These are phyloP conservation scores for Guaruba guarouba DNA, from an alignment of 2,113 vertebrate genomes.

Conservation along the genomic window DNA sequence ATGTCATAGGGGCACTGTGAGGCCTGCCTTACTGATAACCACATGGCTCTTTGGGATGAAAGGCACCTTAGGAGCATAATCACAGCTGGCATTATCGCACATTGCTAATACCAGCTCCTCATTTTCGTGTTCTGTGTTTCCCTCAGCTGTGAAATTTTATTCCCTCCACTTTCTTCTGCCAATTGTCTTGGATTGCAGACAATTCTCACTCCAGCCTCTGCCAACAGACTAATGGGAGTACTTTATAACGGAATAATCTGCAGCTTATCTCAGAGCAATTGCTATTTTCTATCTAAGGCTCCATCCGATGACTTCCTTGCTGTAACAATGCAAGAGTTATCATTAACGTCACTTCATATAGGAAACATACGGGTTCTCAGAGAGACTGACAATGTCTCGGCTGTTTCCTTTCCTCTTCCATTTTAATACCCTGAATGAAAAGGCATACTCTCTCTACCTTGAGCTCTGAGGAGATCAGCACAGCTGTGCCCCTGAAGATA, in stretches of 20 bases:
- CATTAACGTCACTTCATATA: background rate
- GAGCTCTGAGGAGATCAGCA: background rate
- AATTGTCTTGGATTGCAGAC: slow-evolving; percentile 48
- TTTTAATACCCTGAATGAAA: background rate
- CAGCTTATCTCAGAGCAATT: background rate
- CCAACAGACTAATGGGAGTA: slow-evolving; percentile 22
- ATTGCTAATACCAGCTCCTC: background rate
- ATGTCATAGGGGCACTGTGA: background rate
- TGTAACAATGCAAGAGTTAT: background rate
- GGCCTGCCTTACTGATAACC: background rate
- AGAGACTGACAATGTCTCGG: background rate
- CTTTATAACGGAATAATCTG: background rate
- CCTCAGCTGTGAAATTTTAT: slow-evolving; percentile 29
- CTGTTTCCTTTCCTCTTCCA: background rate
- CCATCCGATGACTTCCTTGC: background rate
- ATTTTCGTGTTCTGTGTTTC: background rate
- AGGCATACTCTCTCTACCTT: background rate
- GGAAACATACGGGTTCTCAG: background rate
- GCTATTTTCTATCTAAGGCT: background rate
- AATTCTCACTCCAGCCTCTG: background rate
- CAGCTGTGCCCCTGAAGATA: background rate
- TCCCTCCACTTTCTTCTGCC: slow-evolving; percentile 16
- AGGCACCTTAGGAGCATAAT: fast-evolving
- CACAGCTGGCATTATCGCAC: fast-evolving
- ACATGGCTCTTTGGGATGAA: background rate